Evolutionary conservation across 2,888 invertebrate species (phyloP).

Genomic region (Silvanus unidentatus): DNA sequence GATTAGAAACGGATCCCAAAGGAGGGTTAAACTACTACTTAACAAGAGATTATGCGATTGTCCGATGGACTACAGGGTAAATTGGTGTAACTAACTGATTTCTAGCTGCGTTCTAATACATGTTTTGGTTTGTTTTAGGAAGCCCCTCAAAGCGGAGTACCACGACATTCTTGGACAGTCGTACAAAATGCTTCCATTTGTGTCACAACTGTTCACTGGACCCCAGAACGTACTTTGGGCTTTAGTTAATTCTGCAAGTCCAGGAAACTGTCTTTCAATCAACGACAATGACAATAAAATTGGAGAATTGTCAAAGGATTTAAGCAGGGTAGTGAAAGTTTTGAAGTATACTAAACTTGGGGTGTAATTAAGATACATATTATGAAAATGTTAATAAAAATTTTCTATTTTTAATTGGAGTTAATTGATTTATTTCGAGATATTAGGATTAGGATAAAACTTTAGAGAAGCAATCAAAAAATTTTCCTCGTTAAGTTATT

Average conservation of each 20-base stretch:
- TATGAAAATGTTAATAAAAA: too few species aligned
- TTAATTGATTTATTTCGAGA: too few species aligned
- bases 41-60: slow-evolving; percentile 43
- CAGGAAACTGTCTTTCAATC: slow-evolving; percentile 21
- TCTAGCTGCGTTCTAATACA: slow-evolving; percentile 1
- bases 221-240: slow-evolving; percentile 37
- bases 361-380: too few species aligned
- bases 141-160: slow-evolving; percentile 36
- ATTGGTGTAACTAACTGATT: slow-evolving; percentile 7
- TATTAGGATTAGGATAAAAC: too few species aligned
- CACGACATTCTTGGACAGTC: slow-evolving; percentile 39
- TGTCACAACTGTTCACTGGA: slow-evolving; percentile 36
- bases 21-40: slow-evolving; percentile 47
- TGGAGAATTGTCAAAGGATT: slow-evolving; percentile 1
- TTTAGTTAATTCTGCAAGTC: slow-evolving; percentile 31
- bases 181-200: slow-evolving; percentile 34
- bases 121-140: slow-evolving; percentile 21
- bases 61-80: slow-evolving; percentile 47
- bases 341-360: slow-evolving; percentile 28
- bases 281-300: slow-evolving; percentile 8
- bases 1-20: slow-evolving; percentile 42
- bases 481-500: too few species aligned
- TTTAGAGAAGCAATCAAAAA: too few species aligned
- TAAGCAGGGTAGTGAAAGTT: slow-evolving; percentile 25
- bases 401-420: too few species aligned